phyloP scores from a whole-genome alignment of 2,888 invertebrate genomes.

The Hemicrepidius hirtus region DNA sequence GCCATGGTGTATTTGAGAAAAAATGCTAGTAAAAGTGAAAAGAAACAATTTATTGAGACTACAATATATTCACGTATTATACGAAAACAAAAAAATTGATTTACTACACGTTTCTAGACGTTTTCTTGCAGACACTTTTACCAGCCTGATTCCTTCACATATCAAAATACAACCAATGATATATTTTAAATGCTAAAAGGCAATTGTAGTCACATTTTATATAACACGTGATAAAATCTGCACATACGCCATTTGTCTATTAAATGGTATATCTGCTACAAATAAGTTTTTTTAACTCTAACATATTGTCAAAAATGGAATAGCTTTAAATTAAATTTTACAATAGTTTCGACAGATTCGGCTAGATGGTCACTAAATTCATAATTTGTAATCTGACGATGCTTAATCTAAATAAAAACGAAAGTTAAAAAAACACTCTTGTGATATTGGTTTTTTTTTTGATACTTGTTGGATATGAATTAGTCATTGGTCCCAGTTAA shows the following conservation, averaged over 20 bases:
- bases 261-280: constrained; percentile 54
- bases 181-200: constrained; percentile 72
- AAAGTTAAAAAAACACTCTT: constrained; percentile 35
- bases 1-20: constrained; percentile 67
- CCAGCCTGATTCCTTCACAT: constrained; percentile 66
- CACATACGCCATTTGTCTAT: constrained; percentile 43
- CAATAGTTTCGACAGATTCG: constrained; percentile 45
- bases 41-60: constrained; percentile 41
- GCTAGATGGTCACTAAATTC: neutral
- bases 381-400: constrained; percentile 15
- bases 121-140: constrained; percentile 48
- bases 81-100: neutral
- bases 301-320: constrained; percentile 74
- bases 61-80: neutral
- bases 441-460: constrained; percentile 62
- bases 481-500: constrained; percentile 71
- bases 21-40: constrained; percentile 56
- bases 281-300: constrained; percentile 63
- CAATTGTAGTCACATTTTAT: constrained; percentile 73
- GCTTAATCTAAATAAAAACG: constrained; percentile 39
- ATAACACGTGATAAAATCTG: constrained; percentile 60
- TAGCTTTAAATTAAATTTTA: constrained; percentile 63
- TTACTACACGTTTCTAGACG: neutral
- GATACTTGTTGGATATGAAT: constrained; percentile 70
- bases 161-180: constrained; percentile 69